Conservation (phyloP, 2,113 vertebrate genomes). For the Synodontis membranacea region DNA sequence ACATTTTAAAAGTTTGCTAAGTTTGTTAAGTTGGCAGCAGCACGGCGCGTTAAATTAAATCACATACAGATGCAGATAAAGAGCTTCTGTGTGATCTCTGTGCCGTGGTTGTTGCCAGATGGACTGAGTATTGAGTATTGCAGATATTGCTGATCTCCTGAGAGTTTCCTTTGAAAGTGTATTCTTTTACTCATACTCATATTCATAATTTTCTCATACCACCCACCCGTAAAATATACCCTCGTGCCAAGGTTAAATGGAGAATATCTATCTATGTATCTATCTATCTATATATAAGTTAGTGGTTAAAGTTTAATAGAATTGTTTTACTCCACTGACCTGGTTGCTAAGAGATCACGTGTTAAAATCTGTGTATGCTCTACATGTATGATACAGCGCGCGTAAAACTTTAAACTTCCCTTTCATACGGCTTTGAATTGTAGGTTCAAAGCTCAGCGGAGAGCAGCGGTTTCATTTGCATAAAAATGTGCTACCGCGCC, state of each 20-base stretch:
- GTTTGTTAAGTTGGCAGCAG: background rate
- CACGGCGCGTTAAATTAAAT: background rate
- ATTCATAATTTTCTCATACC: background rate
- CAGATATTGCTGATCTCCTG: background rate
- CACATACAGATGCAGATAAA: background rate
- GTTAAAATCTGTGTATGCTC: background rate
- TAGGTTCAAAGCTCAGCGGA: background rate
- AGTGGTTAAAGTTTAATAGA: background rate
- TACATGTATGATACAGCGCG: background rate
- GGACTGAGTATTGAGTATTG: background rate
- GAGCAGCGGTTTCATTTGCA: background rate
- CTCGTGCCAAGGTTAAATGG: background rate
- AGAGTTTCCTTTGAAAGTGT: no score
- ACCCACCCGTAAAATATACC: background rate
- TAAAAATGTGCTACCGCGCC: background rate
- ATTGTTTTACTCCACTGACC: background rate
- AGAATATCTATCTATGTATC: background rate
- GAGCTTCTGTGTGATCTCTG: background rate
- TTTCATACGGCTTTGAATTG: background rate
- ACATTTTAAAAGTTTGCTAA: background rate
- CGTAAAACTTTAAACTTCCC: background rate
- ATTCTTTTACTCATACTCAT: no score
- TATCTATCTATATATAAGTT: no score
- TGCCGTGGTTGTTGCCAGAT: background rate
- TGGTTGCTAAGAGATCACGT: background rate